These are phyloP conservation scores for Arrhopalites spinosus DNA, from an alignment of 2,888 invertebrate species.

Conservation along the genomic window DNA sequence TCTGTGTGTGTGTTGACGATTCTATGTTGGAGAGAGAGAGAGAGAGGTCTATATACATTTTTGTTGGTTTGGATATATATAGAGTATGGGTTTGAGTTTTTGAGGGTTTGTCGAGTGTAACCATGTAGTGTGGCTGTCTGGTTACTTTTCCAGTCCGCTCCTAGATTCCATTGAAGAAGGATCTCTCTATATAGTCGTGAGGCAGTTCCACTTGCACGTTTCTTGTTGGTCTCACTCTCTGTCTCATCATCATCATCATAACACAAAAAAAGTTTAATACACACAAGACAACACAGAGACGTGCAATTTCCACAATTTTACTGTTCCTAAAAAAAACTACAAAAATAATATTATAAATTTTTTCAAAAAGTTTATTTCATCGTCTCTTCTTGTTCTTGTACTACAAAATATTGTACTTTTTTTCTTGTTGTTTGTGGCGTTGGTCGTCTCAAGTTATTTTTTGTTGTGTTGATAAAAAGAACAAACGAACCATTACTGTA, in stretches of 20 bases:
- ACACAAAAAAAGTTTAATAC: too few species aligned
- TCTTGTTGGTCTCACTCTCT: background rate
- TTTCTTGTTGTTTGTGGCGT: too few species aligned
- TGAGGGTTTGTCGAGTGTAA: slow-evolving; percentile 10
- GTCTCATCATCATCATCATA: background rate
- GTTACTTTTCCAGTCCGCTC: slow-evolving; percentile 48
- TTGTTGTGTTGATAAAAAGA: too few species aligned
- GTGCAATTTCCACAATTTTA: background rate
- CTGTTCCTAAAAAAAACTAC: background rate
- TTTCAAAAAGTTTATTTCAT: too few species aligned
- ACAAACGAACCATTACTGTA: too few species aligned
- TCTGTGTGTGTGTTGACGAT: background rate
- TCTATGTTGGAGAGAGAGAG: too few species aligned
- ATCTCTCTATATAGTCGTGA: slow-evolving; percentile 39
- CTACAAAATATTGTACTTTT: too few species aligned
- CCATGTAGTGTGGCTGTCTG: slow-evolving; percentile 24
- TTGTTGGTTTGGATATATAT: background rate
- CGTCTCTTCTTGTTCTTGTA: too few species aligned
- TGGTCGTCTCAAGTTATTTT: too few species aligned
- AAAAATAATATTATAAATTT: background rate
- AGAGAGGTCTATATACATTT: background rate
- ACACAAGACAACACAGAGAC: background rate
- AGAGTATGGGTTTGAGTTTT: background rate
- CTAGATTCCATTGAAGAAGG: slow-evolving; percentile 51
- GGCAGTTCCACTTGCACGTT: slow-evolving; percentile 8